Percentiles rank a stretch among this genome's conserved stretches.
These are phyloP conservation scores for Lepidurus packardi DNA, from an alignment of 1,140 invertebrate species.

Conservation along the genomic window DNA sequence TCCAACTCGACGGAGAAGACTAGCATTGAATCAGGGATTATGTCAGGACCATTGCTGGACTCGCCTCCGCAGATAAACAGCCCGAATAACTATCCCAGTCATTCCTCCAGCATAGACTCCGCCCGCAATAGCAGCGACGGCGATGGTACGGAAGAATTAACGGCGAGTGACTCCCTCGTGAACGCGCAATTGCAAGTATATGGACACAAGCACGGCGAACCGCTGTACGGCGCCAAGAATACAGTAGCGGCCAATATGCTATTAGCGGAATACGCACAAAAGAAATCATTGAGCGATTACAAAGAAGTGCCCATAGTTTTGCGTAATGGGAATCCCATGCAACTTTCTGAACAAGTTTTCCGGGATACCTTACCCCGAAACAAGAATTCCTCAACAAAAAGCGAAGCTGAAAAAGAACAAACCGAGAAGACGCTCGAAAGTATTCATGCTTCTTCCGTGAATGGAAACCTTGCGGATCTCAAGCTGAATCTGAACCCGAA, in stretches of 20 bases:
- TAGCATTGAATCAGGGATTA: neutral
- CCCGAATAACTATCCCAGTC: neutral
- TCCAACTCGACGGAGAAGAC: neutral
- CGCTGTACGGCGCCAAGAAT: neutral
- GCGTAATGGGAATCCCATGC: neutral
- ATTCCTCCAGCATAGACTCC: neutral
- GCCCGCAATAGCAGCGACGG: neutral
- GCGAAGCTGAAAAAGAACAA: neutral
- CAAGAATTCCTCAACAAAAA: neutral
- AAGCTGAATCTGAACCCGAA: neutral
- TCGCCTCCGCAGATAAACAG: neutral
- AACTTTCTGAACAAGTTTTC: neutral
- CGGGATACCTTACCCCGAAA: neutral
- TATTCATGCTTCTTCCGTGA: neutral
- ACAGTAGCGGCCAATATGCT: neutral
- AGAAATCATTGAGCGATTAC: conserved; percentile 1
- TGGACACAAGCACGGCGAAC: neutral
- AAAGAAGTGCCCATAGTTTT: neutral
- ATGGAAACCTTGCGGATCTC: neutral
- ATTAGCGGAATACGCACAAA: neutral
- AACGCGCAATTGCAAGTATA: neutral
- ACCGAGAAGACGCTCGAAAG: neutral
- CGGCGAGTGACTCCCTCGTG: neutral
- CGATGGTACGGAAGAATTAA: neutral
- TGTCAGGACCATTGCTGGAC: neutral